These are phyloP conservation scores for silkworm (Bombyx mori) DNA, from an alignment of 1,140 invertebrate genomes.

Conservation along the genomic window DNA sequence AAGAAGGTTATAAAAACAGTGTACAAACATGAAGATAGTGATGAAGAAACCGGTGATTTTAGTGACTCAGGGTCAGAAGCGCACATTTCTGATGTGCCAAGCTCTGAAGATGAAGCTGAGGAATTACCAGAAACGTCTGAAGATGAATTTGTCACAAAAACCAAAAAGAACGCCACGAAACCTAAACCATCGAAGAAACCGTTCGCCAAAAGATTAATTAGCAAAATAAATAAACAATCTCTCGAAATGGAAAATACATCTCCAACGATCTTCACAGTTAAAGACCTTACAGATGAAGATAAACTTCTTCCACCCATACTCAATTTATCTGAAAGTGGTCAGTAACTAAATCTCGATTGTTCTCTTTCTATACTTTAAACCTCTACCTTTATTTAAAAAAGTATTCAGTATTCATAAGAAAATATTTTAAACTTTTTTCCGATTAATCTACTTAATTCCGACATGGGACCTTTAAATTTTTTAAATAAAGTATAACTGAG, in stretches of 20 bases:
- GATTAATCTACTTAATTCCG: too few species aligned
- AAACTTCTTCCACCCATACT: slow-evolving; percentile 59
- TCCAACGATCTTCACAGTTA: slow-evolving; percentile 40
- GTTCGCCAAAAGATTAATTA: slow-evolving; percentile 40
- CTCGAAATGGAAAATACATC: slow-evolving; percentile 20
- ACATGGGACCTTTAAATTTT: too few species aligned
- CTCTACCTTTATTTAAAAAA: too few species aligned
- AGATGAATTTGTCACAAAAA: slow-evolving; percentile 34
- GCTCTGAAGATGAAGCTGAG: slow-evolving; percentile 37
- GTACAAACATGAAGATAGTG: slow-evolving; percentile 58
- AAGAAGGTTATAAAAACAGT: slow-evolving; percentile 57
- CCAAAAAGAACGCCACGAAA: slow-evolving; percentile 18
- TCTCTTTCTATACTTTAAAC: too few species aligned
- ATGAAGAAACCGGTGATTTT: slow-evolving; percentile 48
- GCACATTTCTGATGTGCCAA: slow-evolving; percentile 45
- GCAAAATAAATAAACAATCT: slow-evolving; percentile 39
- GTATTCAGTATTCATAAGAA: too few species aligned
- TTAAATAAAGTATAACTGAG: too few species aligned
- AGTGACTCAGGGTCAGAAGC: slow-evolving; percentile 68
- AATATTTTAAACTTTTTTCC: too few species aligned
- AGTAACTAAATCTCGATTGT: slow-evolving; percentile 8
- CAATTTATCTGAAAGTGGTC: slow-evolving; percentile 69
- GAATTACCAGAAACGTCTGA: slow-evolving; percentile 29
- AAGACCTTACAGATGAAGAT: slow-evolving; percentile 62
- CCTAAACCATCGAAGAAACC: slow-evolving; percentile 23